phyloP scores from a whole-genome alignment of 2,888 invertebrate genomes.

The Megaustenia siamemsis region DNA sequence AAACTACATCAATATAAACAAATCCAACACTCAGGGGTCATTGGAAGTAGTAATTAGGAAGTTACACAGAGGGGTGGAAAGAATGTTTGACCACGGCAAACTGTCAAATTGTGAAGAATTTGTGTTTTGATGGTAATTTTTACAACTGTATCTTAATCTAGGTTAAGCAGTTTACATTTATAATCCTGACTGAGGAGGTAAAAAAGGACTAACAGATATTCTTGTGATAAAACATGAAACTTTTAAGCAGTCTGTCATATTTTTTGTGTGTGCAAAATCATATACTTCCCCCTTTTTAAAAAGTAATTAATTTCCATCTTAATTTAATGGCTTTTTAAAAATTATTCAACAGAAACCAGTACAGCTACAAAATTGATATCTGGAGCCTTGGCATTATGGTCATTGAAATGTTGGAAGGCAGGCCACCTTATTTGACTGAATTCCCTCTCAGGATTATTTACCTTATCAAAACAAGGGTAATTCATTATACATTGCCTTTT shows the following conservation, averaged over 20 bases:
- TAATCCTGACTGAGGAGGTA: too few species aligned
- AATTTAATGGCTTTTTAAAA: not conserved
- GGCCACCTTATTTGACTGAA: slow-evolving; percentile 97
- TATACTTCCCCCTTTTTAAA: not conserved
- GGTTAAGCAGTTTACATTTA: too few species aligned
- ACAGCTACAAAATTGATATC: slow-evolving; percentile 88
- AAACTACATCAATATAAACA: too few species aligned
- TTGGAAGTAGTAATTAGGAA: too few species aligned
- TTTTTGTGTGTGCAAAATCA: not conserved
- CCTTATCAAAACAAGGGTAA: slow-evolving; percentile 91
- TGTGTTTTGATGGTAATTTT: too few species aligned
- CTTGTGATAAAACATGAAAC: not conserved
- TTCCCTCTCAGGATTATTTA: slow-evolving; percentile 93
- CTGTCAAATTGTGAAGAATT: too few species aligned
- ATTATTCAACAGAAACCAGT: slow-evolving; percentile 86
- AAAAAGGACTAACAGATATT: too few species aligned
- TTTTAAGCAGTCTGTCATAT: slow-evolving; percentile 1
- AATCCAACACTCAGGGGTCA: too few species aligned
- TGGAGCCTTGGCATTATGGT: slow-evolving; percentile 93
- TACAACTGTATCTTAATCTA: too few species aligned
- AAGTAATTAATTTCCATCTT: not conserved
- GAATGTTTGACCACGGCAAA: too few species aligned
- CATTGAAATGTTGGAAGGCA: slow-evolving; percentile 97
- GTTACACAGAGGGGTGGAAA: too few species aligned
- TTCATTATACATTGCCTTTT: too few species aligned